Conservation (phyloP, 2,797 vertebrate genomes). For the Anabacerthia variegaticeps region DNA sequence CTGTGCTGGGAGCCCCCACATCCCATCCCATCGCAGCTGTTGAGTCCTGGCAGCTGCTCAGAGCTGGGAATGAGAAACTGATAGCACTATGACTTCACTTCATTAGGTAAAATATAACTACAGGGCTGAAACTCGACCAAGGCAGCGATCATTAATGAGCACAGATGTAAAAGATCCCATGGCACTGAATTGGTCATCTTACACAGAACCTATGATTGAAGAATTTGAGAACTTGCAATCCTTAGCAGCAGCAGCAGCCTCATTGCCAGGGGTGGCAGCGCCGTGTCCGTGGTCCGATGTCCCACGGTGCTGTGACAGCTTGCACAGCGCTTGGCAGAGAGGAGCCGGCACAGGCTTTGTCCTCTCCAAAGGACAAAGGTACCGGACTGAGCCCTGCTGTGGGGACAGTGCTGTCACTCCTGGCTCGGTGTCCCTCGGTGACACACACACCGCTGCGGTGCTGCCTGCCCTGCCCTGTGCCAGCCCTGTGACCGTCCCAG, state of each 20-base stretch:
- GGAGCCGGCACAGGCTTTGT: background rate
- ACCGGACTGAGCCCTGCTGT: rapidly evolving
- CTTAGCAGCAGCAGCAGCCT: too few species aligned
- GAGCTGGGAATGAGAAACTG: background rate
- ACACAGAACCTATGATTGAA: background rate
- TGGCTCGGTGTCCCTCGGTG: rapidly evolving
- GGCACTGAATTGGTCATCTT: background rate
- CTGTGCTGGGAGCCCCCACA: background rate
- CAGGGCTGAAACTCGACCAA: background rate
- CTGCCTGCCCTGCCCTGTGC: background rate
- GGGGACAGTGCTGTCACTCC: background rate
- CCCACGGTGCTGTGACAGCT: background rate
- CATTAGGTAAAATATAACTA: constrained; percentile 19
- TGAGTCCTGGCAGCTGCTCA: background rate
- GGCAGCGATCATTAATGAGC: background rate
- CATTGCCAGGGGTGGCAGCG: background rate
- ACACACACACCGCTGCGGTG: rapidly evolving
- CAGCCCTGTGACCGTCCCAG: rapidly evolving
- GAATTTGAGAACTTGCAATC: background rate
- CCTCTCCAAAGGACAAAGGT: background rate
- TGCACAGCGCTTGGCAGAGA: background rate
- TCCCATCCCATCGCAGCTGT: background rate
- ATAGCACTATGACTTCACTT: background rate
- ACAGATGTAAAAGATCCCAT: constrained; percentile 19
- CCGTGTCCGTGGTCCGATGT: background rate